phyloP scores from a whole-genome alignment of 2,797 vertebrate genomes.

The Leucoraja ocellata region DNA sequence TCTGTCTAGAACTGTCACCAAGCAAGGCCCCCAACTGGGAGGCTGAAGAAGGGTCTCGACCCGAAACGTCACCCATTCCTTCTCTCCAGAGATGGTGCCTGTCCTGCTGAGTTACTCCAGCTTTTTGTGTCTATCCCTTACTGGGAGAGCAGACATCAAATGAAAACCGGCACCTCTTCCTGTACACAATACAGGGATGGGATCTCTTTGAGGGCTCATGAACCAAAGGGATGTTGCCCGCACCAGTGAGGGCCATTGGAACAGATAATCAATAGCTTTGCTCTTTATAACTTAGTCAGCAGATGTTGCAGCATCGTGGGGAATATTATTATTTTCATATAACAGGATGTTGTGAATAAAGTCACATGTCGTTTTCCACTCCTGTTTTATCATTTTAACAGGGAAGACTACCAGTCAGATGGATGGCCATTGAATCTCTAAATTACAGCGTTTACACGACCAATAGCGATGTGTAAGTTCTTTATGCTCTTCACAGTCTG shows the following conservation, averaged over 20 bases:
- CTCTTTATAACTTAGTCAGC: background rate
- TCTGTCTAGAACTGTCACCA: background rate
- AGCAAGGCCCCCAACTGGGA: background rate
- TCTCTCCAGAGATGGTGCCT: too few species aligned
- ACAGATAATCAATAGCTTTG: background rate
- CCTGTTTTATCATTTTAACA: slow-evolving; percentile 43
- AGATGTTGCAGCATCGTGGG: background rate
- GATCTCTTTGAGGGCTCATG: too few species aligned
- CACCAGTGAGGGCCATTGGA: background rate
- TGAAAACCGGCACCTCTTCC: background rate
- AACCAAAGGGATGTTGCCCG: background rate
- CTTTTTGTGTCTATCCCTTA: background rate
- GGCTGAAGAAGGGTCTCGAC: background rate
- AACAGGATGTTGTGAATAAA: background rate
- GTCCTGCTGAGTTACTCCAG: too few species aligned
- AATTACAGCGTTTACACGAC: slow-evolving; percentile 82
- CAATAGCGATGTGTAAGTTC: slow-evolving; percentile 78
- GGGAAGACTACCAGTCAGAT: slow-evolving; percentile 78
- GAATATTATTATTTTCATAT: background rate
- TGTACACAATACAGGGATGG: too few species aligned
- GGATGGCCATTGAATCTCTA: slow-evolving; percentile 82
- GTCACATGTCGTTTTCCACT: background rate
- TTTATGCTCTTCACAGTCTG: background rate
- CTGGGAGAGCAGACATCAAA: background rate
- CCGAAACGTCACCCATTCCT: too few species aligned